A percentile compares a stretch with the other conserved stretches of the same genome.
These are phyloP conservation scores for Hypotaenidia philippensis DNA, from an alignment of 2,797 vertebrate species.

Conservation along the genomic window DNA sequence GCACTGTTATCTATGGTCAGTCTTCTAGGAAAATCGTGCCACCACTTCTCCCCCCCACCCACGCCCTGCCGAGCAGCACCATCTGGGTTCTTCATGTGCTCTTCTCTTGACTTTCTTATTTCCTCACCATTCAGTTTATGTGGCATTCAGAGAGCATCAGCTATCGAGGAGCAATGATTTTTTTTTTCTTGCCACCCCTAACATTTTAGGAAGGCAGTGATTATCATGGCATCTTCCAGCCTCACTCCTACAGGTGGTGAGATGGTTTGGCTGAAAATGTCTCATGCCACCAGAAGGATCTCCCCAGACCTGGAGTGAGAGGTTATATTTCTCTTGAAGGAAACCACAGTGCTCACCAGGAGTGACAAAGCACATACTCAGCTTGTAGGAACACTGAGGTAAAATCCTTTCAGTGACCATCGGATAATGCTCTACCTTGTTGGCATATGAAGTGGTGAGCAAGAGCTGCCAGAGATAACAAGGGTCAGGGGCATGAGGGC, in stretches of 20 bases:
- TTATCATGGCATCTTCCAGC: rapidly evolving
- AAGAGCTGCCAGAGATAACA: not conserved
- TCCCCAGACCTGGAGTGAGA: rapidly evolving
- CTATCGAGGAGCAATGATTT: not conserved
- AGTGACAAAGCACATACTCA: not conserved
- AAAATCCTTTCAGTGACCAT: not conserved
- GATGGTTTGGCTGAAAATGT: not conserved
- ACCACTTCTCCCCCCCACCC: not conserved
- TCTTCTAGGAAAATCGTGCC: not conserved
- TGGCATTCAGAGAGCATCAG: not conserved
- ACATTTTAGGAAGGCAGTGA: not conserved
- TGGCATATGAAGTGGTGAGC: not conserved
- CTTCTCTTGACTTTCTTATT: not conserved
- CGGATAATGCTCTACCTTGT: not conserved
- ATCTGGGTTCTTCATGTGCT: not conserved
- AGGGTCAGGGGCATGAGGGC: not conserved
- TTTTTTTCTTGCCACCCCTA: not conserved
- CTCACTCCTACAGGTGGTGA: not conserved
- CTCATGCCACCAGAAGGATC: not conserved
- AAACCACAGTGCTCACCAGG: rapidly evolving
- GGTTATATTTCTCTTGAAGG: not conserved
- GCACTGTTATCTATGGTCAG: not conserved
- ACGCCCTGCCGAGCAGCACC: not conserved
- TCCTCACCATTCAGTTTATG: not conserved
- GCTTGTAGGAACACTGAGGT: not conserved